Conservation (phyloP, 2,113 vertebrate genomes). For the Chamaea fasciata region DNA sequence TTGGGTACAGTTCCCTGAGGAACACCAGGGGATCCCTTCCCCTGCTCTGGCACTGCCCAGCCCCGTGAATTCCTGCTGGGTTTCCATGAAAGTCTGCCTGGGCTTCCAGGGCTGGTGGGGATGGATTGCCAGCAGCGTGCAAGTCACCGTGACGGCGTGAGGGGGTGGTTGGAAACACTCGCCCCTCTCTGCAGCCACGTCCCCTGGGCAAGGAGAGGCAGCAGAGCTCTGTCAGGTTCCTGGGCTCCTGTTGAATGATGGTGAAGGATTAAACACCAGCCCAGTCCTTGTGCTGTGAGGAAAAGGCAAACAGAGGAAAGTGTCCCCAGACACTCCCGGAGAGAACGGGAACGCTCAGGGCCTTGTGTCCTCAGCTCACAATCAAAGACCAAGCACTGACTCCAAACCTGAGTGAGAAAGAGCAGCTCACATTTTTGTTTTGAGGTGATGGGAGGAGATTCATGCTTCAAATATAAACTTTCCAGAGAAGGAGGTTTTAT, state of each 20-base stretch:
- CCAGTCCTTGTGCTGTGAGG: background rate
- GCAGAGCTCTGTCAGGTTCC: background rate
- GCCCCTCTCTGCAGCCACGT: background rate
- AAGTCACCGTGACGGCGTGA: background rate
- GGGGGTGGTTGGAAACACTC: background rate
- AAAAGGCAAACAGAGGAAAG: background rate
- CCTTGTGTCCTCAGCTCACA: background rate
- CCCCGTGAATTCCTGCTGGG: background rate
- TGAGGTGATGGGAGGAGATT: background rate
- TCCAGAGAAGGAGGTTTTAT: background rate
- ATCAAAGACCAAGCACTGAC: background rate
- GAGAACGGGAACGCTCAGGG: background rate
- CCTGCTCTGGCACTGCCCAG: background rate
- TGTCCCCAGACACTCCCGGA: background rate
- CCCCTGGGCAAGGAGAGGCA: background rate
- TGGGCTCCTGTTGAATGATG: background rate
- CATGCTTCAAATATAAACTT: background rate
- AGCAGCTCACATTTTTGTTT: background rate
- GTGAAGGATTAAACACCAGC: background rate
- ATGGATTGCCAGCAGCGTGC: background rate
- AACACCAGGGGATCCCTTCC: fast-evolving
- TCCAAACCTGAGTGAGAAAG: background rate
- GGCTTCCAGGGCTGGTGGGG: background rate
- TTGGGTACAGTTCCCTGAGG: fast-evolving
- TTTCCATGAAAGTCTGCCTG: fast-evolving